phyloP scores from a whole-genome alignment of 1,140 invertebrate species.

The Aphis gossypii region DNA sequence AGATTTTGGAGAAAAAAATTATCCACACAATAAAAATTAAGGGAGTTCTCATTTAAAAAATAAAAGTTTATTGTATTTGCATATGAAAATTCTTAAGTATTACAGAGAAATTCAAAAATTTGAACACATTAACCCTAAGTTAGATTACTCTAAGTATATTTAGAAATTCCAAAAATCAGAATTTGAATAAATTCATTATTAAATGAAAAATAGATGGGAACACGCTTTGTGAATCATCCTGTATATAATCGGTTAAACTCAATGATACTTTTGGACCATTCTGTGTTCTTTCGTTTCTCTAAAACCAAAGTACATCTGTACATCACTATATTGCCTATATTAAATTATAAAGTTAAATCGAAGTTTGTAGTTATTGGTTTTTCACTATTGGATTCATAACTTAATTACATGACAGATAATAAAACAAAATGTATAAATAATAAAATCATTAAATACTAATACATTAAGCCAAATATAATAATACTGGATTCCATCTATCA shows the following conservation, averaged over 20 bases:
- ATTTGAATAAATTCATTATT: too few species aligned
- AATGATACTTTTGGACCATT: not conserved
- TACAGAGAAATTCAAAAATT: too few species aligned
- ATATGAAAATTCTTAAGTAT: too few species aligned
- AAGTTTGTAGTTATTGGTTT: not conserved
- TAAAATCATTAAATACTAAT: not conserved
- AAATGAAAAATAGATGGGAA: too few species aligned
- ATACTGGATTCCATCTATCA: not conserved
- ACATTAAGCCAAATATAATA: not conserved
- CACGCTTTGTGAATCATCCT: too few species aligned
- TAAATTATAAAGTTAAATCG: not conserved
- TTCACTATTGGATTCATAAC: not conserved
- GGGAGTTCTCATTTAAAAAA: too few species aligned
- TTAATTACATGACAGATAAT: not conserved
- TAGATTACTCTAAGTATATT: too few species aligned
- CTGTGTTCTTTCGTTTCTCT: not conserved
- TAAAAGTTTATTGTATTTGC: too few species aligned
- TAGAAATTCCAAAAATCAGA: too few species aligned
- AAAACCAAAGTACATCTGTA: not conserved
- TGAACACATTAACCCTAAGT: too few species aligned
- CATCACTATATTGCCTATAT: not conserved
- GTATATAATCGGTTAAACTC: not conserved
- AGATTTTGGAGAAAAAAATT: too few species aligned
- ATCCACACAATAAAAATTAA: too few species aligned
- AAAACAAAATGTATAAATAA: not conserved